These are phyloP conservation scores for Trichacis sp. DNA, from an alignment of 2,888 invertebrate species.

Conservation along the genomic window DNA sequence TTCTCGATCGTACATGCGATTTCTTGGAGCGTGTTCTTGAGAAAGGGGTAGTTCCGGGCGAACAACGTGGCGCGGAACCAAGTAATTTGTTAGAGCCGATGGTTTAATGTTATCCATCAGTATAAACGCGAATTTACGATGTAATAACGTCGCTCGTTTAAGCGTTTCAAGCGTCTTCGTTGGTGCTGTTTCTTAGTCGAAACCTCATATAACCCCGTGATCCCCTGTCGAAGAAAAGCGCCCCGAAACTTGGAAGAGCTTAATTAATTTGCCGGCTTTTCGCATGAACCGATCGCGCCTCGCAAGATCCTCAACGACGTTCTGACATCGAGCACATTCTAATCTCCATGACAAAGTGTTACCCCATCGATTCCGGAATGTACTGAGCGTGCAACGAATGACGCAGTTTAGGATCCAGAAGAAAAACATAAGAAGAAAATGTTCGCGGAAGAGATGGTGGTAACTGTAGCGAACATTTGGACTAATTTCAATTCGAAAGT, in stretches of 20 bases:
- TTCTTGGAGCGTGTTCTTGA: constrained; percentile 13
- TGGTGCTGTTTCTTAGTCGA: background rate
- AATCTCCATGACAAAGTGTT: constrained; percentile 15
- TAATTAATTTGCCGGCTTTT: constrained; percentile 27
- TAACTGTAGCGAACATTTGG: no score
- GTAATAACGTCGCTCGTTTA: constrained; percentile 60
- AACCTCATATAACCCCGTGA: background rate
- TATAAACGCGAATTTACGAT: constrained; percentile 51
- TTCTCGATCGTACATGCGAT: no score
- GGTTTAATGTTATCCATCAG: constrained; percentile 64
- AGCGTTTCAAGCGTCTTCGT: constrained; percentile 12
- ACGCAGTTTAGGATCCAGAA: no score
- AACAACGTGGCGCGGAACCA: constrained; percentile 44
- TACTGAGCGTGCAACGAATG: no score
- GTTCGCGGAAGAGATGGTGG: no score
- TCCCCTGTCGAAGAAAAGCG: constrained; percentile 16
- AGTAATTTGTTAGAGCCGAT: constrained; percentile 63
- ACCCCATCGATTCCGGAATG: constrained; percentile 13
- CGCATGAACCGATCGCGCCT: constrained; percentile 5
- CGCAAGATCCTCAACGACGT: constrained; percentile 29
- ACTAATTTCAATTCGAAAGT: no score
- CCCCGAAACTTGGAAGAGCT: constrained; percentile 23
- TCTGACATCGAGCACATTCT: constrained; percentile 3
- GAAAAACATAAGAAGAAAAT: no score
- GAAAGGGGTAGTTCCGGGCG: constrained; percentile 16